Base-by-base conservation (phyloP, 2,113 vertebrate genomes). In the Cynocephalus volans region DNA sequence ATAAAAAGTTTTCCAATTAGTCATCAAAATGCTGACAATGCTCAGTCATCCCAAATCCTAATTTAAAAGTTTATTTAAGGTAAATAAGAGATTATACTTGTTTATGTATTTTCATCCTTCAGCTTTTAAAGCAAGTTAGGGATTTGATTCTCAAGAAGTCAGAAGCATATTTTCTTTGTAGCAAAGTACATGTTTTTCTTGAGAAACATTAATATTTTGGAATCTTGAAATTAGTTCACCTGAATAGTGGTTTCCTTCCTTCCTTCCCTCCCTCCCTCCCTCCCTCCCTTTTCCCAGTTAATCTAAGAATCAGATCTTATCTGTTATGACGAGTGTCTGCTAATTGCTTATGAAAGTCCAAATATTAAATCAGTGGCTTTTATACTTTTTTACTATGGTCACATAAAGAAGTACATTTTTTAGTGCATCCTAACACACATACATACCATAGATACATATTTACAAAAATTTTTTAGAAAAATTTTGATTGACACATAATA, bases 131-230 rank as follows among this genome's bases (percentile, higher is more conserved):
- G 21, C 10, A 3, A 93, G 52, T 81, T 84, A 77, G 13, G n/a
- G 26, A 88, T 90, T 50, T 70, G 50, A 72, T 72, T 94, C 92
- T 88, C 3, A 85, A 87, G 75, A 85, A 79, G 21, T 93, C 60
- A 88, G 80, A 88, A 88, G 24, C 23, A 1, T 73, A 28, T 84
- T 97, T 97, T 86, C 31, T 95, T 91, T 86, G 11, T 82, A 65
- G 56, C 11, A 84, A 94, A 90, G 8, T 75, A 56, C 14, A 33
- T 83, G 13, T 48, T 86, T 95, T 95, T 60, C 76, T 92, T 85
- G 60, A 93, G 17, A 87, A 50, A 31, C 36, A 33, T 36, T n/a
- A 48, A 31, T 70, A 70, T 86, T 95, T 95, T 58, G 89, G 8
- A 95, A 82, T 48, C 13, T 77, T 87, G 64, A 90, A 23, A 54